phyloP scores from a whole-genome alignment of 1,140 invertebrate genomes.

The Hypsibius dujardini region DNA sequence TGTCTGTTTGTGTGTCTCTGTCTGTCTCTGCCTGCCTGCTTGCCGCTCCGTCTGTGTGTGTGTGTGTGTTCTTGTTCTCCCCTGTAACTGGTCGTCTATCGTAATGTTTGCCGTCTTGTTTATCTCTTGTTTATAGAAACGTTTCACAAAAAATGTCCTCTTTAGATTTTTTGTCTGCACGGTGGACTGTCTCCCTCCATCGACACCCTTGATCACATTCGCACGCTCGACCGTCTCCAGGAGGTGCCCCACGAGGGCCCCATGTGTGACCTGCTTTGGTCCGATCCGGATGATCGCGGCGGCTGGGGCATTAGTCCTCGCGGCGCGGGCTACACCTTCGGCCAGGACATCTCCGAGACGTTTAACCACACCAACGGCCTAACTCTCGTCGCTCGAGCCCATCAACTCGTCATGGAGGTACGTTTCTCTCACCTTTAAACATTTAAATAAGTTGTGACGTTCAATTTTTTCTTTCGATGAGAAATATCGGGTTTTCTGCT shows the following conservation, averaged over 20 bases:
- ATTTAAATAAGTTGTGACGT: too few relatives aligned
- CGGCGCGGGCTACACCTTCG: conserved; percentile 98
- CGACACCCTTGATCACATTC: conserved; percentile 95
- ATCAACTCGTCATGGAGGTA: conserved; percentile 97
- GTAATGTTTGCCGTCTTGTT: conserved; percentile 23
- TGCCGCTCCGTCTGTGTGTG: conserved; percentile 43
- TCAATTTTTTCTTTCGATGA: too few relatives aligned
- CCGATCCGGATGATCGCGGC: conserved; percentile 76
- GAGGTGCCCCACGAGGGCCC: conserved; percentile 97
- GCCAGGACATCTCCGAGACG: conserved; percentile 97
- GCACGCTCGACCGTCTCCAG: conserved; percentile 91
- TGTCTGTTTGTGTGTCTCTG: too few relatives aligned
- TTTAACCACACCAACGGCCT: conserved; percentile 99
- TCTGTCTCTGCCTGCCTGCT: too few relatives aligned
- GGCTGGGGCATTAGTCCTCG: conserved; percentile 99
- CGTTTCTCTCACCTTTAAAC: too few relatives aligned
- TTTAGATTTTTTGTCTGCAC: conserved; percentile 96
- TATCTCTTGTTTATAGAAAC: too few relatives aligned
- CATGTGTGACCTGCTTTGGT: conserved; percentile 76
- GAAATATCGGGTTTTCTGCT: too few relatives aligned
- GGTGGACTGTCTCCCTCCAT: conserved; percentile 96
- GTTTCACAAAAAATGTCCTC: too few relatives aligned
- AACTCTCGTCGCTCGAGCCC: conserved; percentile 89
- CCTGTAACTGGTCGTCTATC: conserved; percentile 23
- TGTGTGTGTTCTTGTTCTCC: conserved; percentile 23